These are phyloP conservation scores for Heloderma charlesbogerti DNA, from an alignment of 2,113 vertebrate genomes.

Conservation along the genomic window DNA sequence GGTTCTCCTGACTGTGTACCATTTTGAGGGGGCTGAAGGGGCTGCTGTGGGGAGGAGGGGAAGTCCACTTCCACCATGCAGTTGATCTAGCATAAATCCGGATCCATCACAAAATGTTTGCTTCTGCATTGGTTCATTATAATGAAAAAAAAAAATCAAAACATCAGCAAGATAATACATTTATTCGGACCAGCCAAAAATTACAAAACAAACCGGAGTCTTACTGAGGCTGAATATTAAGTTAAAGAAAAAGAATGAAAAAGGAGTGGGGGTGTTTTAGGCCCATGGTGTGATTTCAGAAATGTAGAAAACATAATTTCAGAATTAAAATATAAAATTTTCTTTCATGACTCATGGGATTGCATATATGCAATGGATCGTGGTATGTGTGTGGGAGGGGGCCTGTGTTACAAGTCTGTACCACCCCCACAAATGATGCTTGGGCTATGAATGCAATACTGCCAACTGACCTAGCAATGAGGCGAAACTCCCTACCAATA, in stretches of 20 bases:
- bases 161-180: not conserved
- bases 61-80: no score
- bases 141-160: not conserved
- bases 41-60: no score
- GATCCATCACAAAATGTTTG: not conserved
- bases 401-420: not conserved
- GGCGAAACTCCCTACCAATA: not conserved
- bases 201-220: not conserved
- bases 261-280: no score
- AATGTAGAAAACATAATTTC: no score
- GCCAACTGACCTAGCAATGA: not conserved
- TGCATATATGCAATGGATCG: not conserved
- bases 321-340: not conserved
- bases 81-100: no score
- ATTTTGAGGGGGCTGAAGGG: no score
- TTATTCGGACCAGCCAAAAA: not conserved
- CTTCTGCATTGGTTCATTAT: not conserved
- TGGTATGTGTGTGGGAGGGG: not conserved
- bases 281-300: no score
- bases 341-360: not conserved
- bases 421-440: not conserved
- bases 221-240: not conserved
- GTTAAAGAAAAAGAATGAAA: no score
- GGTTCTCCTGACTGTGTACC: no score
- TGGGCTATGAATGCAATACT: not conserved